phyloP scores from a whole-genome alignment of 2,888 invertebrate species.

The Pseudanteris insignis region DNA sequence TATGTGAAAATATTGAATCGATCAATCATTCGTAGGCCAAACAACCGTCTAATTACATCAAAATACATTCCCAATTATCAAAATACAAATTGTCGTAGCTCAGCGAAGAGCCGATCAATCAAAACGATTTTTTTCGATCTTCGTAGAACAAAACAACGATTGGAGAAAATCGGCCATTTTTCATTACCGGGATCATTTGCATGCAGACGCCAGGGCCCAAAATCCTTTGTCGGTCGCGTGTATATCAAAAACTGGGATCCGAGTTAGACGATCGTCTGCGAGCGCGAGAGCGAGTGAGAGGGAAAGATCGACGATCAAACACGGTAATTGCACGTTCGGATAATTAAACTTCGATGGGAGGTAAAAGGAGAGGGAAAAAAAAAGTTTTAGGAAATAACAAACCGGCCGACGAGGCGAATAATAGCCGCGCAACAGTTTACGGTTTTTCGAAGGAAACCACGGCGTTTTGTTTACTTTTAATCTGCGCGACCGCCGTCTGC shows the following conservation, averaged over 20 bases:
- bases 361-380: background rate
- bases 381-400: slow-evolving; percentile 2
- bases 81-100: no score
- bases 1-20: no score
- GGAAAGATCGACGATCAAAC: slow-evolving; percentile 20
- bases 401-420: slow-evolving; percentile 24
- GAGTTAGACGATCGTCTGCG: background rate
- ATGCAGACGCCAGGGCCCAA: background rate
- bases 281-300: no score
- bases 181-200: no score
- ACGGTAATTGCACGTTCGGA: slow-evolving; percentile 29
- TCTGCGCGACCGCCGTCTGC: slow-evolving; percentile 23
- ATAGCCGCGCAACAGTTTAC: slow-evolving; percentile 24
- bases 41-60: no score
- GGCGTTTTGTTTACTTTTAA: slow-evolving; percentile 41
- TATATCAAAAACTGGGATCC: background rate
- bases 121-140: no score
- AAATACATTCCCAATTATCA: no score
- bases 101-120: no score
- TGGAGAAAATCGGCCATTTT: no score
- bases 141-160: no score
- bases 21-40: no score
- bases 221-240: background rate
- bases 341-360: slow-evolving; percentile 32
- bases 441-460: slow-evolving; percentile 34